Evolutionary conservation across 2,888 invertebrate genomes (phyloP).

Genomic region (Harpalus rufipes): DNA sequence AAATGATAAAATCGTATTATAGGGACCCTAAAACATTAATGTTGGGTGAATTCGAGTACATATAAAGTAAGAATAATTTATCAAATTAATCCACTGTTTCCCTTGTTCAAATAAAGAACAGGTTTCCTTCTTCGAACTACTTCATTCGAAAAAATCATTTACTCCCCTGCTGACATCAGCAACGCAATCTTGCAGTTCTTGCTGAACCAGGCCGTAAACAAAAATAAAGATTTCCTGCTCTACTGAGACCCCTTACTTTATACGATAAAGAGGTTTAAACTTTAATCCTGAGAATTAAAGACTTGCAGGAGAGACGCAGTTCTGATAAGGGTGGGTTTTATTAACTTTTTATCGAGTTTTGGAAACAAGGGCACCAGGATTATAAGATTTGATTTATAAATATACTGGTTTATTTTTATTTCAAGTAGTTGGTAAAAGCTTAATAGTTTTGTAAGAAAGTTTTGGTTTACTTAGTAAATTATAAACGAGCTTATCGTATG

Average conservation of each 20-base stretch:
- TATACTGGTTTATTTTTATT: not conserved
- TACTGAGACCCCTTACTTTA: slow-evolving; percentile 24
- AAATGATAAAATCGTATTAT: no score
- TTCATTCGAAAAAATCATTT: not conserved
- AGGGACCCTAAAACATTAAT: no score
- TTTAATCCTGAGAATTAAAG: slow-evolving; percentile 45
- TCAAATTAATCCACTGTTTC: not conserved
- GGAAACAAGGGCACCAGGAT: not conserved
- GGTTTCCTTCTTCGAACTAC: not conserved
- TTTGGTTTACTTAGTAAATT: not conserved
- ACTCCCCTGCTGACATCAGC: not conserved
- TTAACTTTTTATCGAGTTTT: not conserved
- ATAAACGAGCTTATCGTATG: not conserved
- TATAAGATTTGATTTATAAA: not conserved
- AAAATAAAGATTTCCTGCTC: slow-evolving; percentile 34
- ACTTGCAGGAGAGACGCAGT: slow-evolving; percentile 1
- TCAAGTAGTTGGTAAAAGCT: not conserved
- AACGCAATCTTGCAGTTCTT: not conserved
- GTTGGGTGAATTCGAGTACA: not conserved
- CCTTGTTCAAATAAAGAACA: not conserved
- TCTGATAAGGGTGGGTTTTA: not conserved
- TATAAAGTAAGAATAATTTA: not conserved
- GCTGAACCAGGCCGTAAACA: slow-evolving; percentile 32
- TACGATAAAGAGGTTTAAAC: slow-evolving; percentile 36
- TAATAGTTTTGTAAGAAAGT: not conserved